Conservation (phyloP, 1,140 invertebrate species). For the Lamellibrachia luymesi region DNA sequence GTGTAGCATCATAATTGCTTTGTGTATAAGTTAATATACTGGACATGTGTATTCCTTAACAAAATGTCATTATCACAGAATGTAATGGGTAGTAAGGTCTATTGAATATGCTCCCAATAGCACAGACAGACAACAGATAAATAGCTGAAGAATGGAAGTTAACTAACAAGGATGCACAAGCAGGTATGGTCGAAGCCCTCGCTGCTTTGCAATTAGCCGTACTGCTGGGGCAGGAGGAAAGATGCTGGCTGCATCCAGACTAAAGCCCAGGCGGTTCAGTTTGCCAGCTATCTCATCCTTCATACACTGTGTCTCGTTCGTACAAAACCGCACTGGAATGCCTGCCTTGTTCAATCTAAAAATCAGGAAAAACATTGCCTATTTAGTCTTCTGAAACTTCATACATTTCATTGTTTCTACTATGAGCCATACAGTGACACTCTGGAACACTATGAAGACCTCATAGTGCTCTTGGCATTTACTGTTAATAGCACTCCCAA, state of each 20-base stretch:
- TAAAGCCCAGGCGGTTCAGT: slow-evolving; percentile 58
- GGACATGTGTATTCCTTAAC: too few species aligned
- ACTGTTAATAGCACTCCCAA: too few species aligned
- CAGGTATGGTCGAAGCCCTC: slow-evolving; percentile 59
- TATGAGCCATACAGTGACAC: too few species aligned
- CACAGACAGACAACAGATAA: not conserved
- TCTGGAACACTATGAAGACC: too few species aligned
- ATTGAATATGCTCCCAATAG: slow-evolving; percentile 56
- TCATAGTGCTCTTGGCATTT: too few species aligned
- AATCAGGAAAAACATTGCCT: not conserved
- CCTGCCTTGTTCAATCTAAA: slow-evolving; percentile 54
- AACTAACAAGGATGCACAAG: slow-evolving; percentile 59
- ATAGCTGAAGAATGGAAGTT: not conserved
- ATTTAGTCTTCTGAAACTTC: not conserved
- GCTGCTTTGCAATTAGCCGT: slow-evolving; percentile 50
- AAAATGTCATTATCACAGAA: too few species aligned
- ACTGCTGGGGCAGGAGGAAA: slow-evolving; percentile 61
- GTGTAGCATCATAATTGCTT: too few species aligned
- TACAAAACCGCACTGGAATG: slow-evolving; percentile 60
- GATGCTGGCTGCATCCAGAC: slow-evolving; percentile 55
- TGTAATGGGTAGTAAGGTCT: too few species aligned
- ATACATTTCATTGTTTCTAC: not conserved
- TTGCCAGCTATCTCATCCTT: slow-evolving; percentile 50
- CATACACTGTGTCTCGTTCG: slow-evolving; percentile 63
- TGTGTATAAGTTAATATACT: too few species aligned